Conservation (phyloP, 2,888 invertebrate species). For the Mesorhabditis spiculigera region DNA sequence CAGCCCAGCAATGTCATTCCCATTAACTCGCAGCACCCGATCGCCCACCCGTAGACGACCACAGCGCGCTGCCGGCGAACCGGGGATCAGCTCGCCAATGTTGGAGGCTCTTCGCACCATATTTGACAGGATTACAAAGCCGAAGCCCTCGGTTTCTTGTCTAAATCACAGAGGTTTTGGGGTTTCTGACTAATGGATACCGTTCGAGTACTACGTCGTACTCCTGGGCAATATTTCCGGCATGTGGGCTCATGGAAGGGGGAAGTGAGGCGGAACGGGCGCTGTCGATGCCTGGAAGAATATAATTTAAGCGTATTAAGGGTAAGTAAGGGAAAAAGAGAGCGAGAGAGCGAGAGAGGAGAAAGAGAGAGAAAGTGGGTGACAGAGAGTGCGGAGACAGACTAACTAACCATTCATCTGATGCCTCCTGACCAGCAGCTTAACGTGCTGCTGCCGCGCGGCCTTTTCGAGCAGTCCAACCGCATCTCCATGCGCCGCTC, state of each 20-base stretch:
- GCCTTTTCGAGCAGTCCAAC: constrained; percentile 87
- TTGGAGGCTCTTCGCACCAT: constrained; percentile 83
- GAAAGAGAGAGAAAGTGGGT: neutral
- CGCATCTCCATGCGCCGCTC: constrained; percentile 86
- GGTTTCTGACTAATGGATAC: constrained; percentile 58
- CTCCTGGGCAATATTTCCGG: neutral
- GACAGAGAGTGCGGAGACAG: constrained; percentile 9
- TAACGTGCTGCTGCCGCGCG: constrained; percentile 80
- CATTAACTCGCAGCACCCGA: constrained; percentile 90
- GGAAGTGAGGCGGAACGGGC: neutral
- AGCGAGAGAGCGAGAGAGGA: no score
- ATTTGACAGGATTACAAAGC: constrained; percentile 95
- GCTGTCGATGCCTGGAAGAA: neutral
- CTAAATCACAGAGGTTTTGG: neutral
- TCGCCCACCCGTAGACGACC: constrained; percentile 73
- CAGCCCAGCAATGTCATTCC: constrained; percentile 81
- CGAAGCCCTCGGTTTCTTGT: constrained; percentile 91
- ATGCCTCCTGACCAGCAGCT: constrained; percentile 71
- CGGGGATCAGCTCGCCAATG: constrained; percentile 84
- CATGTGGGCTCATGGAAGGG: neutral
- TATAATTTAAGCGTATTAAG: no score
- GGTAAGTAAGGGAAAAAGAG: neutral
- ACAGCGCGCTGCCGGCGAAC: constrained; percentile 84
- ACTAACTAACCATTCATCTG: constrained; percentile 16
- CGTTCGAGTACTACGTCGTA: constrained; percentile 35